phyloP scores from a whole-genome alignment of 2,888 invertebrate species.

The Cylloceria caligata region DNA sequence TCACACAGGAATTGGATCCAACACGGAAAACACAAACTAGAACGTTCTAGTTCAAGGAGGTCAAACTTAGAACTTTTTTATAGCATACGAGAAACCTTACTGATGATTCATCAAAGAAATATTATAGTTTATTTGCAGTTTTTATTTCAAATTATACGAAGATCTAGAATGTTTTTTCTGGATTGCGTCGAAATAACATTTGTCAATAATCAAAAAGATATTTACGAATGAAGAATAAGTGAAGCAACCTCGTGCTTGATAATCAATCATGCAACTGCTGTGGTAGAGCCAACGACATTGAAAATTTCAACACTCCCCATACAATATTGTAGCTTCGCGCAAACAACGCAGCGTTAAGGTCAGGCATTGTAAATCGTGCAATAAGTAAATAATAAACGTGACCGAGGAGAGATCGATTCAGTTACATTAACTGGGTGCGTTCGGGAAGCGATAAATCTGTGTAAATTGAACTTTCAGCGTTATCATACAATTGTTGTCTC shows the following conservation, averaged over 20 bases:
- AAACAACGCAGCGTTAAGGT: neutral
- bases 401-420: slow-evolving; percentile 41
- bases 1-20: neutral
- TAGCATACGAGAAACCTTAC: neutral
- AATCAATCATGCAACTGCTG: slow-evolving; percentile 15
- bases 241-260: neutral
- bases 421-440: slow-evolving; percentile 51
- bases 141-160: neutral
- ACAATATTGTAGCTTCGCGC: neutral
- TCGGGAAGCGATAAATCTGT: slow-evolving; percentile 49
- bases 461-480: slow-evolving; percentile 58
- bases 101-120: neutral
- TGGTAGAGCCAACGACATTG: slow-evolving; percentile 5
- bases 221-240: neutral
- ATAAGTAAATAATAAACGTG: slow-evolving; percentile 54
- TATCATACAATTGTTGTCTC: slow-evolving; percentile 29
- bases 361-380: slow-evolving; percentile 37
- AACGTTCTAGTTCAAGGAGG: neutral
- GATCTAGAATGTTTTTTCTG: neutral
- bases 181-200: neutral
- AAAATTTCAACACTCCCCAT: slow-evolving; percentile 7
- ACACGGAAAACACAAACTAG: neutral
- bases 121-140: neutral
- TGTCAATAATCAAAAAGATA: neutral
- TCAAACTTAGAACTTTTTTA: neutral